Evolutionary conservation across 2,113 vertebrate genomes (phyloP).

Genomic region (Atlantisia rogersi): DNA sequence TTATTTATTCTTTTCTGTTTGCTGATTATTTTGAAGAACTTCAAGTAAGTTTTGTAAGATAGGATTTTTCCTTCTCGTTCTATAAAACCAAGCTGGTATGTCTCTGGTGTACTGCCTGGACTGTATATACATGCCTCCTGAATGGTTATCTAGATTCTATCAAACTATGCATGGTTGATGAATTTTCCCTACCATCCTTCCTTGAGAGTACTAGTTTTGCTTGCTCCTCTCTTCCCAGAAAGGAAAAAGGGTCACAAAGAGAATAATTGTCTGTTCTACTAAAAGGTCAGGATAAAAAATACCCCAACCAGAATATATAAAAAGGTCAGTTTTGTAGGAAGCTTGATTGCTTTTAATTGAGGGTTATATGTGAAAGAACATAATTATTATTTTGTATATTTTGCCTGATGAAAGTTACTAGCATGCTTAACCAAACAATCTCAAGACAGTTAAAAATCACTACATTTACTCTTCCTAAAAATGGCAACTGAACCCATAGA

Average conservation of each 20-base stretch:
- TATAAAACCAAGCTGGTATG: not conserved
- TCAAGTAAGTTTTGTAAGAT: not conserved
- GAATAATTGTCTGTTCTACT: not conserved
- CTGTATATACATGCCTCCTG: not conserved
- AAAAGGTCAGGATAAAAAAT: not conserved
- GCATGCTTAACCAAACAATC: not conserved
- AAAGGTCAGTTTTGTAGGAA: not conserved
- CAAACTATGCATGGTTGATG: not conserved
- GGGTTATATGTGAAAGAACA: not conserved
- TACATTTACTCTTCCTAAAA: not conserved
- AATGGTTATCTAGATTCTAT: not conserved
- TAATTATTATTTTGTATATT: not conserved
- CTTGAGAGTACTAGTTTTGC: not conserved
- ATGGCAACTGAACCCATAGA: not conserved
- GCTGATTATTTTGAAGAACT: not conserved
- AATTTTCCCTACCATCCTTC: not conserved
- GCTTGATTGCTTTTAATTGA: not conserved
- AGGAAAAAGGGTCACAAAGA: not conserved
- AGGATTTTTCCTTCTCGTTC: not conserved
- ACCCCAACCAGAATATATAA: rapidly evolving
- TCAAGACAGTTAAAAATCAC: not conserved
- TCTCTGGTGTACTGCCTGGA: not conserved
- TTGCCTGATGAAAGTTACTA: not conserved
- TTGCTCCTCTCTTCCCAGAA: not conserved
- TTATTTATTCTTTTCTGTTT: not conserved